phyloP scores from a whole-genome alignment of 2,113 vertebrate genomes.

The Entomyzon cyanotis region DNA sequence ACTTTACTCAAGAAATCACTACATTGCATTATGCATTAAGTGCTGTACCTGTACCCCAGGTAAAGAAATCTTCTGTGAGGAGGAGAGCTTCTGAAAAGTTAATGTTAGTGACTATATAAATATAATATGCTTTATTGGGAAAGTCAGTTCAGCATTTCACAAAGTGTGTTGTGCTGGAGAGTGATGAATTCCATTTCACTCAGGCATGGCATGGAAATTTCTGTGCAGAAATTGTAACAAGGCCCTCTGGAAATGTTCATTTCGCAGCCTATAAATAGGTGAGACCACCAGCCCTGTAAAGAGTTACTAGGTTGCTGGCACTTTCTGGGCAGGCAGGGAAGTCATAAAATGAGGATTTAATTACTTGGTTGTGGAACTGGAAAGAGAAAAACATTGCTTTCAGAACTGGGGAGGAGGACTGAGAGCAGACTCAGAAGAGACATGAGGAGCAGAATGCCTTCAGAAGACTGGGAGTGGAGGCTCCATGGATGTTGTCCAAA shows the following conservation, averaged over 20 bases:
- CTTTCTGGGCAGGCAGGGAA: neutral
- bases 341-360: neutral
- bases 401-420: neutral
- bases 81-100: neutral
- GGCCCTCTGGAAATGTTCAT: conserved; percentile 31
- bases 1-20: neutral
- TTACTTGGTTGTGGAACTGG: neutral
- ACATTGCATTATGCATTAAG: neutral
- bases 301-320: neutral
- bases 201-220: neutral
- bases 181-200: neutral
- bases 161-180: neutral
- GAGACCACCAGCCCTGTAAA: neutral
- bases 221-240: neutral
- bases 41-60: neutral
- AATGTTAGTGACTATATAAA: neutral
- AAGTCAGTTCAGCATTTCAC: neutral
- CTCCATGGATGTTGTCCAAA: fast-evolving
- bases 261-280: conserved; percentile 24
- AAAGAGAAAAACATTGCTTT: neutral
- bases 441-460: fast-evolving
- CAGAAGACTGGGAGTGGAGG: neutral
- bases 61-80: neutral
- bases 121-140: neutral
- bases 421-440: neutral